Evolutionary conservation across 2,797 vertebrate genomes (phyloP).

Genomic region (Sciurus carolinensis): DNA sequence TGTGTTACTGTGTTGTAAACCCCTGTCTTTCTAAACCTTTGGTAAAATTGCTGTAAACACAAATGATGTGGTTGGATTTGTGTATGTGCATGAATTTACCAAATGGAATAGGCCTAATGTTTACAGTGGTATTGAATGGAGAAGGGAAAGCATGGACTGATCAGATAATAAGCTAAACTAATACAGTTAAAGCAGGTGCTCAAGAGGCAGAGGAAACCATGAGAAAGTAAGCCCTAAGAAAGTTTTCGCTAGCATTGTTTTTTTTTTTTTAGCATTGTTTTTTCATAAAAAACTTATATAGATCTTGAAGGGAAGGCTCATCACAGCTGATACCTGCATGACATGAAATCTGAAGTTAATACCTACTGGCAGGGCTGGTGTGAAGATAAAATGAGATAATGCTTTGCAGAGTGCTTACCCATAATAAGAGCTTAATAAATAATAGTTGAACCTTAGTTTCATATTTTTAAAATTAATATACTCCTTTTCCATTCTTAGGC

Average conservation of each 20-base stretch:
- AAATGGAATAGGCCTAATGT: neutral
- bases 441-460: neutral
- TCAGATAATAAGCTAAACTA: neutral
- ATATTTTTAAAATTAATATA: constrained; percentile 17
- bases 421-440: neutral
- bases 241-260: too few relatives aligned
- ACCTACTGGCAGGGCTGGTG: neutral
- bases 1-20: neutral
- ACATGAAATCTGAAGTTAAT: neutral
- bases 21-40: constrained; percentile 12
- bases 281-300: neutral
- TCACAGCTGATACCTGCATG: neutral
- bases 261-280: neutral
- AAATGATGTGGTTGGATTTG: neutral
- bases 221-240: neutral
- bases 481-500: neutral
- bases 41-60: constrained; percentile 14
- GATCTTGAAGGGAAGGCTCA: neutral
- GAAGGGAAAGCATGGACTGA: neutral
- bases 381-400: neutral
- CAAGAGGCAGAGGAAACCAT: neutral
- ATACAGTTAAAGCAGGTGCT: neutral
- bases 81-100: neutral
- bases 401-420: neutral
- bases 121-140: neutral